A percentile compares a stretch with the other conserved stretches of the same genome.
phyloP scores from a whole-genome alignment of 2,113 vertebrate genomes.

The Chionodraco myersi region DNA sequence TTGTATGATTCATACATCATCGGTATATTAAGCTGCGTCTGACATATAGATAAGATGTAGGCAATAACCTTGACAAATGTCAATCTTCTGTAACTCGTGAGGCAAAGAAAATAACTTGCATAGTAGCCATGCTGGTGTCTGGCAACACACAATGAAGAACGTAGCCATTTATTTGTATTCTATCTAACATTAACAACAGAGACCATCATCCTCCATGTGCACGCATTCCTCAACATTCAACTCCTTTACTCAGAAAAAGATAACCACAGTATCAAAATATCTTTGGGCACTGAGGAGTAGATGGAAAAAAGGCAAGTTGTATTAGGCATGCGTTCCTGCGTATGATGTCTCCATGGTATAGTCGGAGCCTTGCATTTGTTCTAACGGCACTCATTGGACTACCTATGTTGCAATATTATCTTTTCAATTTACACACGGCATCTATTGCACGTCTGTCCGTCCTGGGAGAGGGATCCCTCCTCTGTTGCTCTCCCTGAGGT shows the following conservation, averaged over 20 bases:
- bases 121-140: not conserved
- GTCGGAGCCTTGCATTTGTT: slow-evolving; percentile 58
- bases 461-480: no score
- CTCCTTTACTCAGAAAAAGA: slow-evolving; percentile 12
- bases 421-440: no score
- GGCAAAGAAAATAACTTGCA: slow-evolving; percentile 2
- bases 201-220: not conserved
- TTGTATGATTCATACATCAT: slow-evolving; percentile 57
- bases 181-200: slow-evolving; percentile 10
- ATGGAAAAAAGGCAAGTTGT: slow-evolving; percentile 52
- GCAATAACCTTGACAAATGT: slow-evolving; percentile 57
- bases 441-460: no score
- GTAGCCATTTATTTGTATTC: not conserved
- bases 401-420: no score
- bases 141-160: not conserved
- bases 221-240: slow-evolving; percentile 14
- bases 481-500: no score
- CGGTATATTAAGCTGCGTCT: slow-evolving; percentile 24
- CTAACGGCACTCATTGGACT: slow-evolving; percentile 52
- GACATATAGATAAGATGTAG: slow-evolving; percentile 22
- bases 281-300: slow-evolving; percentile 19
- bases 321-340: slow-evolving; percentile 54
- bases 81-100: not conserved
- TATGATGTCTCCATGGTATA: slow-evolving; percentile 61
- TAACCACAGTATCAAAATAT: slow-evolving; percentile 6